Evolutionary conservation across 2,888 invertebrate species (phyloP), one percentile per base, ranked within the genome.

Genomic region (Falcaria lacertinaria): DNA sequence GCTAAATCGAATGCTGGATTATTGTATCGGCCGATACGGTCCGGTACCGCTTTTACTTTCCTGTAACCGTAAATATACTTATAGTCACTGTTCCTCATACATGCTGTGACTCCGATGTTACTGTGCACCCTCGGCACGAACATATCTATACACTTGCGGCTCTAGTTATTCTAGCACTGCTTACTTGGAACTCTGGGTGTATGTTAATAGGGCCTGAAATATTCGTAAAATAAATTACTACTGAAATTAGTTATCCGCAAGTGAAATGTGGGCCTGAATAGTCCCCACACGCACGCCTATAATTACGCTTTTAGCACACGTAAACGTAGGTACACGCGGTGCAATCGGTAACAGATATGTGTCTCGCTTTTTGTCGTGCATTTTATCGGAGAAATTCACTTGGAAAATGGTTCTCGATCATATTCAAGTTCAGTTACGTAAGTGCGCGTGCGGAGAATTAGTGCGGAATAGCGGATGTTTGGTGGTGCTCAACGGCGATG

Each of bases 381-480:
- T 90, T 89, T 87, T 87, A 87, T 86, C 67, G 88, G 90, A 88
- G 90, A 90, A 89, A 90, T 89, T 89, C 78, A 76, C 81, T 86
- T 89, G 86, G 89, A 89, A 90, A 89, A 89, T 82, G 76, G 80
- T 87, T 87, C 84, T 84, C 73, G 81, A 86, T 84, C 79, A 88
- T 89, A 83, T 89, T 89, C 88, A 90, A 89, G 90, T 89, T 89
- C 89, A 87, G 84, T 90, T 89, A 90, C 86, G 64, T 90, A 89
- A 90, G 89, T 76, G 70, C 82, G 87, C 85, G 86, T 88, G 87
- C 79, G 74, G 80, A 80, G 89, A 89, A 89, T 79, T 88, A 80
- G 89, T 88, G 90, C 90, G 87, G 90, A 90, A 90, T 89, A 80
- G 88, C 90, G 89, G 90, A 90, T 89, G 87, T 86, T 83, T 80